These are phyloP conservation scores for Griposia aprilina DNA, from an alignment of 2,888 invertebrate species.

Conservation along the genomic window DNA sequence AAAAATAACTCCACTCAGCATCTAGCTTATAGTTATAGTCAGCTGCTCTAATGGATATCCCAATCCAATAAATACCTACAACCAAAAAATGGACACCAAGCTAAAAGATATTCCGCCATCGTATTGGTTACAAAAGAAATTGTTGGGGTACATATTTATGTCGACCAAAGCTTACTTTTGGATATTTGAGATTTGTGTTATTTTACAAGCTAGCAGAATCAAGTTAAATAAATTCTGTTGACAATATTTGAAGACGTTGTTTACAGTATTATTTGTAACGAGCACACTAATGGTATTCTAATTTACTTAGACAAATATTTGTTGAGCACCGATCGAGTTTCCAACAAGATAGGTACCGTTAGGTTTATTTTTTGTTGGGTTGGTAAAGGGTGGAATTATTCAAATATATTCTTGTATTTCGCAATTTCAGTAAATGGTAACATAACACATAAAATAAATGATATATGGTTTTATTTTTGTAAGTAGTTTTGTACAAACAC, in stretches of 20 bases:
- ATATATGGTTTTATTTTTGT: no score
- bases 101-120: constrained; percentile 6
- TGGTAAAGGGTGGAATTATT: background rate
- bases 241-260: constrained; percentile 25
- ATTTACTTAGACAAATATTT: constrained; percentile 53
- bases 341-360: background rate
- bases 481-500: no score
- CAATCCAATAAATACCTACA: background rate
- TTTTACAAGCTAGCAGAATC: constrained; percentile 24
- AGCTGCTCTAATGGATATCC: background rate
- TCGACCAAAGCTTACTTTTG: constrained; percentile 1
- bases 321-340: constrained; percentile 23
- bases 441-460: background rate
- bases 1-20: background rate
- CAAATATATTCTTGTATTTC: background rate
- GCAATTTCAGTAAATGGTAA: background rate
- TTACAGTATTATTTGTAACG: constrained; percentile 33
- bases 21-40: background rate
- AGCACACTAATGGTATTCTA: constrained; percentile 46
- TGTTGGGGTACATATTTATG: constrained; percentile 20
- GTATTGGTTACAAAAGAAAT: constrained; percentile 4
- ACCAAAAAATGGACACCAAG: background rate
- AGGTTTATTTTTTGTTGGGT: background rate
- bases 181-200: constrained; percentile 19
- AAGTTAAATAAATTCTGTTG: constrained; percentile 7